Evolutionary conservation across 2,888 invertebrate genomes (phyloP).

Genomic region (Cremastobaeus sp.): DNA sequence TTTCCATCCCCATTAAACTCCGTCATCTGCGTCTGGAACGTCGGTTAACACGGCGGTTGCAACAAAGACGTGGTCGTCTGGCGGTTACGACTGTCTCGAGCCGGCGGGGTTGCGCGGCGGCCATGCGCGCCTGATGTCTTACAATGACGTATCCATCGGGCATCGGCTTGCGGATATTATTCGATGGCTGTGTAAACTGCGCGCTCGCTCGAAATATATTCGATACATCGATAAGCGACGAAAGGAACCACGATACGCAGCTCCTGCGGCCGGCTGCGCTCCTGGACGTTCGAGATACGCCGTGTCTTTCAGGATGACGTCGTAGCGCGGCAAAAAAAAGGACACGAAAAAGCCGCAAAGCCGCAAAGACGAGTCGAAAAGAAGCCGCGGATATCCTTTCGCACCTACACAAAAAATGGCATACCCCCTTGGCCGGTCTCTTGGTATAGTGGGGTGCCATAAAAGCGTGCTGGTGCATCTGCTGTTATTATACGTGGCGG

Average conservation of each 20-base stretch:
- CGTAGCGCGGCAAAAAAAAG: slow-evolving; percentile 56
- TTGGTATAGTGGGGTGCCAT: slow-evolving; percentile 77
- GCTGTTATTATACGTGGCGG: slow-evolving; percentile 67
- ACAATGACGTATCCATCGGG: slow-evolving; percentile 69
- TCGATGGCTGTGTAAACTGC: slow-evolving; percentile 58
- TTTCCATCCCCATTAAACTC: slow-evolving; percentile 68
- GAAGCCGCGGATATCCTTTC: slow-evolving; percentile 66
- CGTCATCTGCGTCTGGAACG: slow-evolving; percentile 31
- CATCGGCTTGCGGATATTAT: slow-evolving; percentile 63
- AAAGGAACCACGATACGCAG: slow-evolving; percentile 45
- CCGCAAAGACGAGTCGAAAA: slow-evolving; percentile 66
- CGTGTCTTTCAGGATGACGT: slow-evolving; percentile 75
- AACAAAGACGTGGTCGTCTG: too few relatives aligned
- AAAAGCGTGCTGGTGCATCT: slow-evolving; percentile 72
- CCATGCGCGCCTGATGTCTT: slow-evolving; percentile 68
- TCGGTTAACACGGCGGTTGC: too few relatives aligned
- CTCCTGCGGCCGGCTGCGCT: slow-evolving; percentile 70
- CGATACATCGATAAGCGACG: slow-evolving; percentile 68
- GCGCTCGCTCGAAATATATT: slow-evolving; percentile 62
- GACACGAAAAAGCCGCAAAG: slow-evolving; percentile 38
- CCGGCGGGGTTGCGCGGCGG: slow-evolving; percentile 15
- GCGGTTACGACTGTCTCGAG: too few relatives aligned
- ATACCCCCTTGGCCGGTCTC: slow-evolving; percentile 78
- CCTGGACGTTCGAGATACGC: slow-evolving; percentile 75
- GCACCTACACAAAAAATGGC: slow-evolving; percentile 72